Evolutionary conservation across 1,140 invertebrate genomes (phyloP).

Genomic region (Nomia melanderi): DNA sequence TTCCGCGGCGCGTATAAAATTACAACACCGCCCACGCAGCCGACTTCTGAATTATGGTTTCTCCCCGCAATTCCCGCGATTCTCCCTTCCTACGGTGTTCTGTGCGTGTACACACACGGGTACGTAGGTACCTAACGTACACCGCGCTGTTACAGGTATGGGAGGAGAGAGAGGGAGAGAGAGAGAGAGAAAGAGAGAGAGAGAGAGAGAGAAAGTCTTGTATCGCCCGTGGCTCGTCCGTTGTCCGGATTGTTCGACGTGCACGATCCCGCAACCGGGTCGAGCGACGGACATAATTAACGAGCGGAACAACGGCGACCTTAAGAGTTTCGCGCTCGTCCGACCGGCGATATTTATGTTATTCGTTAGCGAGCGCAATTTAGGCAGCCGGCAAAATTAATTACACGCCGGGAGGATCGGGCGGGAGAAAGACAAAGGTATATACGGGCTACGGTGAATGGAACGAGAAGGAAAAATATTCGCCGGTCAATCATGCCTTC

Average conservation of each 20-base stretch:
- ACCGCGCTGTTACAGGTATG: no score
- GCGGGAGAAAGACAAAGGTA: background rate
- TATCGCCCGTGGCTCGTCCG: conserved; percentile 29
- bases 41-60: conserved; percentile 50
- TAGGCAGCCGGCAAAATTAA: conserved; percentile 45
- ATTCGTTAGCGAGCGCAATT: conserved; percentile 46
- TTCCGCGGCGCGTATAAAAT: conserved; percentile 24
- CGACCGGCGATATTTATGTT: conserved; percentile 41
- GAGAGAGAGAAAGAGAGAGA: no score
- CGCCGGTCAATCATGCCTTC: conserved; percentile 33
- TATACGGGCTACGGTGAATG: no score
- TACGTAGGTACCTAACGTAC: no score
- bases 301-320: conserved; percentile 31
- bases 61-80: conserved; percentile 36
- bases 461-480: background rate
- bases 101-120: background rate
- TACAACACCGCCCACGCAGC: conserved; percentile 32
- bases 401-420: conserved; percentile 35
- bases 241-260: conserved; percentile 1
- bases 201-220: no score
- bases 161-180: no score
- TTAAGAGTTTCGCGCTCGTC: conserved; percentile 41
- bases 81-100: background rate
- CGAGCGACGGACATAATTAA: conserved; percentile 58
- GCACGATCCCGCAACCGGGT: conserved; percentile 29